Conservation (phyloP, 1,140 invertebrate species). For the Meteorus sp. region DNA sequence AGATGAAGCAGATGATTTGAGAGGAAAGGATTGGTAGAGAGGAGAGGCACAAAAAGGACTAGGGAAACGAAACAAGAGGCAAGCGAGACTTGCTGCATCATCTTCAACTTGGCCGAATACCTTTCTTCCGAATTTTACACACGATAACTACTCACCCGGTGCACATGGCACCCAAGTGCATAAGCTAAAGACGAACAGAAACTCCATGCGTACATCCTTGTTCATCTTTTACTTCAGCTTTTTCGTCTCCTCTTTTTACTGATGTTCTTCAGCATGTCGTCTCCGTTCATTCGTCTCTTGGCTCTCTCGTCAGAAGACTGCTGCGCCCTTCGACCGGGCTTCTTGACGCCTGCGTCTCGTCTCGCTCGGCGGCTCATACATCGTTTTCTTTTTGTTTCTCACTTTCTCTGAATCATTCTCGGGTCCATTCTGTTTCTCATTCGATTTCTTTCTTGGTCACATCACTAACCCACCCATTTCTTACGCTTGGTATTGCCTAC, state of each 20-base stretch:
- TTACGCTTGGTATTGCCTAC: constrained; percentile 46
- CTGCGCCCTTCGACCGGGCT: not conserved
- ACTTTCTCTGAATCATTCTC: not conserved
- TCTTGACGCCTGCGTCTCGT: not conserved
- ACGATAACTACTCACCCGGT: constrained; percentile 34
- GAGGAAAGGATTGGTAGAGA: constrained; percentile 20
- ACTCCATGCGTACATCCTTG: constrained; percentile 15
- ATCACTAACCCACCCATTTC: constrained; percentile 47
- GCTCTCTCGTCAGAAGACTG: constrained; percentile 1
- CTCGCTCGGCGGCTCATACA: constrained; percentile 10
- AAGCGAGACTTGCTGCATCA: constrained; percentile 39
- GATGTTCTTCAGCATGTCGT: no score
- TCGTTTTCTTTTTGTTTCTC: constrained; percentile 6
- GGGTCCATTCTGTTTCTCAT: constrained; percentile 11
- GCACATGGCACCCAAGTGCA: constrained; percentile 50
- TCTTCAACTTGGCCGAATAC: constrained; percentile 48
- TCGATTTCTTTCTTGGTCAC: constrained; percentile 16
- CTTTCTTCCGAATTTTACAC: constrained; percentile 28
- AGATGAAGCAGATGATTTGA: constrained; percentile 3
- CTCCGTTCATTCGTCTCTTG: not conserved
- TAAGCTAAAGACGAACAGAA: constrained; percentile 16
- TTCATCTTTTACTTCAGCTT: constrained; percentile 6
- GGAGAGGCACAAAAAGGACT: constrained; percentile 1
- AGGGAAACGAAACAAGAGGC: constrained; percentile 22
- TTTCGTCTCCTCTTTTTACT: not conserved